Percentiles rank a stretch among this genome's conserved stretches.
Conservation (phyloP, 2,113 vertebrate species). For the Lanius ludovicianus region DNA sequence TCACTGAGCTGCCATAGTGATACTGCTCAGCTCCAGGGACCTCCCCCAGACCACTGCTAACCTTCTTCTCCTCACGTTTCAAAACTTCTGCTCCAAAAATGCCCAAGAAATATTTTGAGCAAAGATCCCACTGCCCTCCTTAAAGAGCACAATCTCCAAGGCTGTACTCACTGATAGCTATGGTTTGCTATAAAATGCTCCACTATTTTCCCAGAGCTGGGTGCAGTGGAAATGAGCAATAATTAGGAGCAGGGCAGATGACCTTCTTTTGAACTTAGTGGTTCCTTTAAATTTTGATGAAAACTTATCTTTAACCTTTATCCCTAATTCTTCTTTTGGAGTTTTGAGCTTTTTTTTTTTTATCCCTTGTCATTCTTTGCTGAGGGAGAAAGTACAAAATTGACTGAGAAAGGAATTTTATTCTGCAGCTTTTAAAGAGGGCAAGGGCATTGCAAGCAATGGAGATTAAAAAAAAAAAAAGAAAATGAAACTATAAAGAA, state of each 20-base stretch:
- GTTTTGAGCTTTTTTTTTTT: neutral
- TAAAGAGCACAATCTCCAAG: neutral
- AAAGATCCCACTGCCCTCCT: neutral
- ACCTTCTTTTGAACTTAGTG: neutral
- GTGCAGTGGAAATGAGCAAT: neutral
- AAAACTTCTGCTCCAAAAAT: neutral
- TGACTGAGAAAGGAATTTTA: conserved; percentile 15
- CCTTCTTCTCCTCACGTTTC: neutral
- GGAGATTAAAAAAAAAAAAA: conserved; percentile 4
- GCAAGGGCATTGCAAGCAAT: conserved; percentile 60
- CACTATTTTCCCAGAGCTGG: neutral
- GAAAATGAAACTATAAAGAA: conserved; percentile 73
- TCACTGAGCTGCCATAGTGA: neutral
- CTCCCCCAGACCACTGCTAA: neutral
- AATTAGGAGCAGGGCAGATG: neutral
- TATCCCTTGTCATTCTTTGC: neutral
- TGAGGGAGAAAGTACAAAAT: neutral
- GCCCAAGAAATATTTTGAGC: neutral
- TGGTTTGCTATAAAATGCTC: neutral
- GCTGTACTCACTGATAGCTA: neutral
- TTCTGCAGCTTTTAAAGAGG: conserved; percentile 30
- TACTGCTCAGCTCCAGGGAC: neutral
- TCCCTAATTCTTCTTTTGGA: neutral
- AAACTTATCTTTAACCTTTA: neutral
- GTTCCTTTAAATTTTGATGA: neutral